Base-by-base conservation (phyloP, 2,113 vertebrate genomes). In the Morphnarchus princeps region DNA sequence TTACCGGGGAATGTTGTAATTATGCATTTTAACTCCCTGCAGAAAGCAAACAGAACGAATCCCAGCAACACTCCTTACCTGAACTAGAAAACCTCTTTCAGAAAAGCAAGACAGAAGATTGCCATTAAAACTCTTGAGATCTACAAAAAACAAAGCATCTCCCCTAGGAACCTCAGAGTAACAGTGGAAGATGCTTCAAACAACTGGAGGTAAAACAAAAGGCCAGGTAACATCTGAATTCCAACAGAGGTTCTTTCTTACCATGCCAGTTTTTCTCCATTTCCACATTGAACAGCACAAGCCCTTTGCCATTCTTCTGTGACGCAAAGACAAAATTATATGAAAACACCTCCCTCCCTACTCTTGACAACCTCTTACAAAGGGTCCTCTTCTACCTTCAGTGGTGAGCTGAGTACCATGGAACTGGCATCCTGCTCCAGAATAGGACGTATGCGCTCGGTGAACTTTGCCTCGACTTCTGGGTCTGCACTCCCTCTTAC, bases 381-480 rank as follows among this genome's bases (percentile, higher is more conserved):
- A 50, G 36, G 13, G 8, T 13, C 24, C 8, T 78, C 40, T 86
- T 71, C 77, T 43, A 13, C 28, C 31, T 83, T 49, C 3, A 0
- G 6, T 45, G 22, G 47, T 45, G 38, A 88, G 32, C 11, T 2
- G 10, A 65, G 11, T 24, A 87, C 6, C 28, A 43, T 2, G 4
- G 34, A 69, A 76, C 14, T 34, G 29, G 20, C 17, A 79, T 10
- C 14, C 26, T 59, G 26, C n/a, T 31, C 20, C 31, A 84, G 38
- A 59, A 91, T 0, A 55, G 12, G 29, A 70, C 4, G 28, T 11
- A 13, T 0, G 6, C 1, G 2, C 13, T 54, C 2, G 1, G 11
- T 26, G 36, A 87, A 13, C 28, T 63, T 16, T 12, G 13, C 52
- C 29, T 71, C 24, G 36, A 3, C 11, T 29, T 81, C 38, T 40